Percentiles rank a stretch among this genome's conserved stretches.
Evolutionary conservation across 2,797 vertebrate species (phyloP).

Genomic region (Oophaga sylvatica): DNA sequence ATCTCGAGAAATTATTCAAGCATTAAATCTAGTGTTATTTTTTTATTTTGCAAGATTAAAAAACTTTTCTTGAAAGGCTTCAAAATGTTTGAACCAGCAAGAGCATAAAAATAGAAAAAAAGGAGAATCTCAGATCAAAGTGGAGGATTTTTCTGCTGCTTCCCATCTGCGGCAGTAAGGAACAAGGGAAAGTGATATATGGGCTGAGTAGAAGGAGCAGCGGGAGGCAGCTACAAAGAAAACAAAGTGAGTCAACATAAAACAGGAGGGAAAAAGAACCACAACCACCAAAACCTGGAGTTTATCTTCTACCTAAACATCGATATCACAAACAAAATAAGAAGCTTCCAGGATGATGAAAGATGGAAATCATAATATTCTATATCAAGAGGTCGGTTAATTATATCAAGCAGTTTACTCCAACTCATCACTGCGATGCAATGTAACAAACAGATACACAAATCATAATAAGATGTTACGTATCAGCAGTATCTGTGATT

Average conservation of each 20-base stretch:
- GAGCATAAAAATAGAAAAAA: constrained; percentile 56
- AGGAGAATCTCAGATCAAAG: constrained; percentile 54
- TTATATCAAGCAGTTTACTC: constrained; percentile 5
- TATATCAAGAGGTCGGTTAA: background rate
- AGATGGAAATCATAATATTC: background rate
- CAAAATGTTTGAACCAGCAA: constrained; percentile 55
- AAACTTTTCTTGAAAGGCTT: constrained; percentile 58
- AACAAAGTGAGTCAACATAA: constrained; percentile 53
- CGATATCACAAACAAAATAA: constrained; percentile 37
- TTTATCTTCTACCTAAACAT: constrained; percentile 32
- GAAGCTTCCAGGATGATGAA: background rate
- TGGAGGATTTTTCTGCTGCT: constrained; percentile 41
- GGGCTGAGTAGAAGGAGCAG: constrained; percentile 48
- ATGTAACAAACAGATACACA: background rate
- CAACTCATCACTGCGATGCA: background rate
- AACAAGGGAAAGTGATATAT: constrained; percentile 53
- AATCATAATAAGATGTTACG: background rate
- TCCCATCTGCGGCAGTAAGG: constrained; percentile 48
- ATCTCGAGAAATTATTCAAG: constrained; percentile 50
- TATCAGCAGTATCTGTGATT: background rate
- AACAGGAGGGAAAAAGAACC: constrained; percentile 41
- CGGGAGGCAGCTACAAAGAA: constrained; percentile 54
- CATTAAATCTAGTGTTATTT: constrained; percentile 53
- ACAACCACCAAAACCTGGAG: constrained; percentile 37
- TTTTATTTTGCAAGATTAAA: constrained; percentile 59